A percentile compares a stretch with the other conserved stretches of the same genome.
phyloP scores from a whole-genome alignment of 2,113 vertebrate species.

The Pterocles orientalis region DNA sequence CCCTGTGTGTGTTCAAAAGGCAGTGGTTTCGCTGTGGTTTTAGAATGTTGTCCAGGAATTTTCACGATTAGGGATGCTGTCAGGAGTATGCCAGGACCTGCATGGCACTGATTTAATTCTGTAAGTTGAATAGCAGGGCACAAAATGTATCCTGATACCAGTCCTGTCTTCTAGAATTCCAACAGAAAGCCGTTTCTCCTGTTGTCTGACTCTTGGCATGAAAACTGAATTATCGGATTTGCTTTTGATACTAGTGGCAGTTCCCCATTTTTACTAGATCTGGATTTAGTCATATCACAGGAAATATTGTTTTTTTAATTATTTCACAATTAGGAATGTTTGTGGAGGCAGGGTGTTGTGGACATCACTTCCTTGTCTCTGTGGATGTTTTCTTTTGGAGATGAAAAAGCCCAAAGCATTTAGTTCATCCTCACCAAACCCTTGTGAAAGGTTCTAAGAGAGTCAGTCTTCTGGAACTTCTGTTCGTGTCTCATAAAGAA shows the following conservation, averaged over 20 bases:
- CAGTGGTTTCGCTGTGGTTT: background rate
- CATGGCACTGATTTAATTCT: background rate
- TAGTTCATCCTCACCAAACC: background rate
- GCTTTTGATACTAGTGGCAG: background rate
- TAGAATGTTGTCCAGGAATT: background rate
- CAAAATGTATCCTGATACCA: background rate
- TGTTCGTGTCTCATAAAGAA: slow-evolving; percentile 5
- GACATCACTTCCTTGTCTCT: background rate
- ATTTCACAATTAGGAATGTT: slow-evolving; percentile 57
- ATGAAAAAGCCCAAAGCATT: background rate
- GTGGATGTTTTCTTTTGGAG: background rate
- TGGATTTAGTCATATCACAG: background rate
- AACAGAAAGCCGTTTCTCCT: background rate
- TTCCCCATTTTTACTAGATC: background rate
- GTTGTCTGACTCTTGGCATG: background rate
- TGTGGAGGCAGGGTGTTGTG: background rate
- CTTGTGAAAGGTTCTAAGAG: background rate
- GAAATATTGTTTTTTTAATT: slow-evolving; percentile 50
- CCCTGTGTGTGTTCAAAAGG: background rate
- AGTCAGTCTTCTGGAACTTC: slow-evolving; percentile 3
- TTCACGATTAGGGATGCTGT: background rate
- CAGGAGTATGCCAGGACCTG: background rate
- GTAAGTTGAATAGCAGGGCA: background rate
- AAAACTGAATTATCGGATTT: background rate
- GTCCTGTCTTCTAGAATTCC: background rate